phyloP scores from a whole-genome alignment of 2,113 vertebrate species.

The Callithrix jacchus region DNA sequence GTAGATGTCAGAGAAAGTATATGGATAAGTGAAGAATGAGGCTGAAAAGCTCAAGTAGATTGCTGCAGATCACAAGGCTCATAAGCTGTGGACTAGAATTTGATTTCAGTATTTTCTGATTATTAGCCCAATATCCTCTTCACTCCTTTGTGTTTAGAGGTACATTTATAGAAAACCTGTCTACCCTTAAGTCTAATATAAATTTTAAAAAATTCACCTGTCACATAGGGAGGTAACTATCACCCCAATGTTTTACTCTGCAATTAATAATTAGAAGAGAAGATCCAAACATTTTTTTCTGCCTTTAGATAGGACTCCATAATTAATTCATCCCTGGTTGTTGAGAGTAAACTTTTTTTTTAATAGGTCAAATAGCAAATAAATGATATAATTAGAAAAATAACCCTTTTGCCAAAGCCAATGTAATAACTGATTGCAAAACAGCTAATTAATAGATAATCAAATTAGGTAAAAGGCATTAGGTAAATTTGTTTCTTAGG shows the following conservation, averaged over 20 bases:
- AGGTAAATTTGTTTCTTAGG: not conserved
- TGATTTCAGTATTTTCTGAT: not conserved
- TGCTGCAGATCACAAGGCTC: not conserved
- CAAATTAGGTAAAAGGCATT: not conserved
- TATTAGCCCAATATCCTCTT: not conserved
- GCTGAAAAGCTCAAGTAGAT: not conserved
- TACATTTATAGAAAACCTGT: not conserved
- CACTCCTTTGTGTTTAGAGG: not conserved
- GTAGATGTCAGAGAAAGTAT: not conserved
- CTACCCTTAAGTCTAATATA: not conserved
- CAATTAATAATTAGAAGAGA: not conserved
- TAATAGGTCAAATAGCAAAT: not conserved
- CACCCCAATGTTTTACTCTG: not conserved
- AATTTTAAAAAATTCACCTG: not conserved
- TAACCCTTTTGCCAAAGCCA: not conserved
- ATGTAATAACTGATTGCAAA: not conserved
- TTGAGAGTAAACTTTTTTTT: not conserved
- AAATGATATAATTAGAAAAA: not conserved
- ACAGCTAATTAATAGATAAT: not conserved
- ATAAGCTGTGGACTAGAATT: not conserved
- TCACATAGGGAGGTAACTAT: not conserved
- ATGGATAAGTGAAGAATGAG: not conserved
- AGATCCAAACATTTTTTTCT: not conserved
- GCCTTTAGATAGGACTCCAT: not conserved
- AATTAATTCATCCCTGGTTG: conserved; percentile 1